Percentiles rank a stretch among this genome's conserved stretches.
Conservation (phyloP, 92 coral and sea anemone genomes). For the Zoanthus solanderi region DNA sequence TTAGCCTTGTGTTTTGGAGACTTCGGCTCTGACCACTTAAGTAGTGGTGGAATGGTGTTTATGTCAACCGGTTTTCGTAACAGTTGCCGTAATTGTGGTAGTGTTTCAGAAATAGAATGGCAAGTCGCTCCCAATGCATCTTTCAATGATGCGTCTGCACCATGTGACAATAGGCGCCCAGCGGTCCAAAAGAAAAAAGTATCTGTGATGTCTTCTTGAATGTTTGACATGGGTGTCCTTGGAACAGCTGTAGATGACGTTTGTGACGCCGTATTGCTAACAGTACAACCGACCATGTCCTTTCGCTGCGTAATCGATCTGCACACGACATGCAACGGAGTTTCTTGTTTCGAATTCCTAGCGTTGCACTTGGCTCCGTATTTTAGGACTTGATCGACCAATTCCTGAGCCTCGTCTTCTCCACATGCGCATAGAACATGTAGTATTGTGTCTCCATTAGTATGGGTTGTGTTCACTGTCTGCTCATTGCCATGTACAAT, state of each 20-base stretch:
- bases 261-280: background rate
- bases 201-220: background rate
- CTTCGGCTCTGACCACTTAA: slow-evolving; percentile 39
- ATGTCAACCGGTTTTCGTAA: slow-evolving; percentile 24
- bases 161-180: slow-evolving; percentile 37
- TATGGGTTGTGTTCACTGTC: slow-evolving; percentile 13
- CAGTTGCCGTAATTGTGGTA: slow-evolving; percentile 8
- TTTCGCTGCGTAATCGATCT: slow-evolving; percentile 6
- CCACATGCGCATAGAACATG: slow-evolving; percentile 17
- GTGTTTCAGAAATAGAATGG: background rate
- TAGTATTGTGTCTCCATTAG: slow-evolving; percentile 11
- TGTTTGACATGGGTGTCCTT: background rate
- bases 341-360: slow-evolving; percentile 26
- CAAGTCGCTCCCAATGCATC: slow-evolving; percentile 7
- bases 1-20: slow-evolving; percentile 28
- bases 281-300: background rate
- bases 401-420: slow-evolving; percentile 27
- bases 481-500: background rate
- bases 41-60: slow-evolving; percentile 29
- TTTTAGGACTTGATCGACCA: slow-evolving; percentile 22
- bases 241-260: background rate
- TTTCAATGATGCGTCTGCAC: slow-evolving; percentile 28
- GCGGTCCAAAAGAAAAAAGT: slow-evolving; percentile 43
- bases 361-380: slow-evolving; percentile 43
- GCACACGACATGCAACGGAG: slow-evolving; percentile 41